These are phyloP conservation scores for Pseudochirops corinnae DNA, from an alignment of 2,797 vertebrate species.

Conservation along the genomic window DNA sequence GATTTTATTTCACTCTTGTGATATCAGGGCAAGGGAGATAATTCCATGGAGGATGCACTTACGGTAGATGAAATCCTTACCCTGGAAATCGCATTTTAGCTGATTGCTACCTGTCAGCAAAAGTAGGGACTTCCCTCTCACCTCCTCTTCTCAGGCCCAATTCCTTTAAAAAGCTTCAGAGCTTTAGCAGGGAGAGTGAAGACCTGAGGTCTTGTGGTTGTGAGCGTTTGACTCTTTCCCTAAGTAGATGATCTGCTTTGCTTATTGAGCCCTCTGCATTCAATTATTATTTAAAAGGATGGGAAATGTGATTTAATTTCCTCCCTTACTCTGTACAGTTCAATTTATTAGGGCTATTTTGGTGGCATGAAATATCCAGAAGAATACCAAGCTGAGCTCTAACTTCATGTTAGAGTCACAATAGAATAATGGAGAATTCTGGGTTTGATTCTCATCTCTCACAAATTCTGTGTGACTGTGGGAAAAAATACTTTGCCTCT, in stretches of 20 bases:
- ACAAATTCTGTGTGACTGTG: background rate
- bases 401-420: background rate
- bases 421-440: background rate
- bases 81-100: constrained; percentile 46
- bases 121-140: constrained; percentile 1
- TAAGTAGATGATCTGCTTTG: constrained; percentile 75
- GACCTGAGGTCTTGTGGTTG: constrained; percentile 52
- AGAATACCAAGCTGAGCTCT: constrained; percentile 63
- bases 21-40: constrained; percentile 22
- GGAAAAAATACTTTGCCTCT: background rate
- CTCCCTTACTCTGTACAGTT: constrained; percentile 49
- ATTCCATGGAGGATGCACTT: constrained; percentile 19
- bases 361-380: constrained; percentile 68
- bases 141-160: background rate
- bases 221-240: constrained; percentile 29
- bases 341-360: constrained; percentile 70
- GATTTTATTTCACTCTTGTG: background rate
- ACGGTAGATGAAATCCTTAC: constrained; percentile 55
- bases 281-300: constrained; percentile 70
- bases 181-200: constrained; percentile 49
- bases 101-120: constrained; percentile 54
- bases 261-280: constrained; percentile 76
- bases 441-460: background rate
- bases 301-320: constrained; percentile 74
- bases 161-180: constrained; percentile 61